phyloP scores from a whole-genome alignment of 2,888 invertebrate species.

The Apeira syringaria region DNA sequence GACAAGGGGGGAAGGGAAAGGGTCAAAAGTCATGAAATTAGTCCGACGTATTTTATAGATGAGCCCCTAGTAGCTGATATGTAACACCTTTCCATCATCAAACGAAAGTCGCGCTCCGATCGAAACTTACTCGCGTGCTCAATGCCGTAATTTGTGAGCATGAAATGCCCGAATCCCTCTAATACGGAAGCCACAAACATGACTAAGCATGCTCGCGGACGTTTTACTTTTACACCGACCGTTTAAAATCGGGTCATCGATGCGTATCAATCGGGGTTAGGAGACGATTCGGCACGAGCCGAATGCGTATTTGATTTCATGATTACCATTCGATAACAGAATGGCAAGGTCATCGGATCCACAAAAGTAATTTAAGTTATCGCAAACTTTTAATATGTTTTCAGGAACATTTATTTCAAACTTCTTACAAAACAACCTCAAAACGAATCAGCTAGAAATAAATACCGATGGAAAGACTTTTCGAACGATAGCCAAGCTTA shows the following conservation, averaged over 20 bases:
- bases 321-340: conserved; percentile 5
- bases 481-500: conserved; percentile 85
- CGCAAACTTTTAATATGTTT: conserved; percentile 26
- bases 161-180: conserved; percentile 28
- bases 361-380: conserved; percentile 6
- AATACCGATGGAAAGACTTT: conserved; percentile 86
- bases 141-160: conserved; percentile 38
- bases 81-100: not conserved
- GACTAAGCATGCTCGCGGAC: conserved; percentile 22
- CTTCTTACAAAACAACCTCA: conserved; percentile 85
- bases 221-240: conserved; percentile 26
- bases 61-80: too few species aligned
- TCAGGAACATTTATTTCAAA: conserved; percentile 85
- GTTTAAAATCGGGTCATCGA: conserved; percentile 39
- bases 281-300: conserved; percentile 12
- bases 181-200: conserved; percentile 31
- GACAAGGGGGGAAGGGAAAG: too few species aligned
- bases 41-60: too few species aligned
- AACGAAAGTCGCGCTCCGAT: conserved; percentile 10
- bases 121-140: conserved; percentile 39
- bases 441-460: conserved; percentile 87
- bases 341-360: conserved; percentile 10
- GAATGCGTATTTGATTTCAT: conserved; percentile 16
- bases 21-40: too few species aligned
- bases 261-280: conserved; percentile 29